Evolutionary conservation across 1,140 invertebrate species (phyloP).

Genomic region (Bombus cullumanus): DNA sequence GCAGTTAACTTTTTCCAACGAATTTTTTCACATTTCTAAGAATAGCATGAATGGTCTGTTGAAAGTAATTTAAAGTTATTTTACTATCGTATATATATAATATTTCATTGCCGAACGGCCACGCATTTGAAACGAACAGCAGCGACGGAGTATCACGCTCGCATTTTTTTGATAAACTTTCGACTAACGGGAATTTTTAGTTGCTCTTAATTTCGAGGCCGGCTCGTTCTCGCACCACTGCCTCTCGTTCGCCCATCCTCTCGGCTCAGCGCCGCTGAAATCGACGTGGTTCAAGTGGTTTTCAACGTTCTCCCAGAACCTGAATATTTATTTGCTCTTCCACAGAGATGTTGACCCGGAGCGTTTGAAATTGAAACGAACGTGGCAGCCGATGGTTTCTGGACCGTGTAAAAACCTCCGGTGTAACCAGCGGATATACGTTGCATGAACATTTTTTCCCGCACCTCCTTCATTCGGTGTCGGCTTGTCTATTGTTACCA

Average conservation of each 20-base stretch:
- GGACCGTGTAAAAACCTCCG: conserved; percentile 9
- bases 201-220: conserved; percentile 36
- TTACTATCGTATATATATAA: background rate
- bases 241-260: conserved; percentile 26
- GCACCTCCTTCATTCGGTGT: background rate
- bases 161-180: background rate
- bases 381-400: conserved; percentile 11
- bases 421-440: background rate
- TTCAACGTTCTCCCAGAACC: conserved; percentile 11
- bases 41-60: too few species aligned
- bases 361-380: conserved; percentile 43
- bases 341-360: conserved; percentile 9
- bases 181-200: conserved; percentile 23
- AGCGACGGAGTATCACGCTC: background rate
- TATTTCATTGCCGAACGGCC: background rate
- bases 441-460: background rate
- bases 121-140: background rate
- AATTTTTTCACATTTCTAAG: too few species aligned
- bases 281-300: conserved; percentile 39
- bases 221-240: conserved; percentile 14
- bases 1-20: too few species aligned
- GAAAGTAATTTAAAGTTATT: background rate
- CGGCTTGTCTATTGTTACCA: background rate
- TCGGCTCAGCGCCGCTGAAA: conserved; percentile 7
- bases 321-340: conserved; percentile 45